Percentiles rank a stretch among this genome's conserved stretches.
Conservation (phyloP, 1,140 invertebrate genomes). For the Hylyphantes graminicola region DNA sequence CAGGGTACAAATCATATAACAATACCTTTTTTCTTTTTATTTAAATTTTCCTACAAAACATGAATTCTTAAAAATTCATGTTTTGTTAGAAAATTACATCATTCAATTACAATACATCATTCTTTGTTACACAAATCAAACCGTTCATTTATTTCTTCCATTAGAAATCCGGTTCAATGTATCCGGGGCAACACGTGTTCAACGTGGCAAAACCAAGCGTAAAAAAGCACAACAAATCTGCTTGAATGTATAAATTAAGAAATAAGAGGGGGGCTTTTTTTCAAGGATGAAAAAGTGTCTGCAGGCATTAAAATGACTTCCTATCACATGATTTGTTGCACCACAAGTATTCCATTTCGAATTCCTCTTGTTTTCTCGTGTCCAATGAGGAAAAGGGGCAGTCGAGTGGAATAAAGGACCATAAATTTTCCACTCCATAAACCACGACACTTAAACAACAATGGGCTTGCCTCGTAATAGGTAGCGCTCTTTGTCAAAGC, state of each 20-base stretch:
- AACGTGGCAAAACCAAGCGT: slow-evolving; percentile 1
- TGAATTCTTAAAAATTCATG: too few relatives aligned
- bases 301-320: slow-evolving; percentile 34
- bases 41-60: too few relatives aligned
- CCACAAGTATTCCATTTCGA: slow-evolving; percentile 22
- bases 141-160: too few relatives aligned
- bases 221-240: slow-evolving; percentile 6
- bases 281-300: slow-evolving; percentile 8
- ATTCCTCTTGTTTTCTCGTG: slow-evolving; percentile 5
- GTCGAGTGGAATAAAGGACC: slow-evolving; percentile 33
- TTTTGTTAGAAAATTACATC: too few relatives aligned
- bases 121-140: too few relatives aligned
- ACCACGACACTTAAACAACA: not conserved
- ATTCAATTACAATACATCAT: too few relatives aligned
- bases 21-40: too few relatives aligned
- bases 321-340: slow-evolving; percentile 27
- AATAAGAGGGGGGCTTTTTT: slow-evolving; percentile 12
- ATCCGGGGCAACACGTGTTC: slow-evolving; percentile 27
- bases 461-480: too few relatives aligned
- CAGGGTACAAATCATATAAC: too few relatives aligned
- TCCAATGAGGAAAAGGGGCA: not conserved
- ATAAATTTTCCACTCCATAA: slow-evolving; percentile 43
- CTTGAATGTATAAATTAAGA: slow-evolving; percentile 28
- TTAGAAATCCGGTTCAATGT: not conserved
- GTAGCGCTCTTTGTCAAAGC: too few relatives aligned